Evolutionary conservation across 2,888 invertebrate species (phyloP).

Genomic region (Leucophenga maculata): DNA sequence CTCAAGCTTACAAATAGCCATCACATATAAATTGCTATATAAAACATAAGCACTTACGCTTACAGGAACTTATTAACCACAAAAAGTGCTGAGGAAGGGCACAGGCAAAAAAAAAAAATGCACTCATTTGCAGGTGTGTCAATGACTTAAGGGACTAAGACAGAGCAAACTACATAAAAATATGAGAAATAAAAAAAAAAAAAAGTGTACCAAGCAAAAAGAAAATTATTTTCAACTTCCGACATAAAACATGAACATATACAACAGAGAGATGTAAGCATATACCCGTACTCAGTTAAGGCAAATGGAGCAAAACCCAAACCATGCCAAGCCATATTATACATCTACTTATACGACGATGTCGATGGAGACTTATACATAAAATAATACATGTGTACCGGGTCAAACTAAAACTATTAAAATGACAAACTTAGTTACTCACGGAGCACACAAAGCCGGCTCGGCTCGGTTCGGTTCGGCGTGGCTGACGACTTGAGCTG

Average conservation of each 20-base stretch:
- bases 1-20: too few relatives aligned
- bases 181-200: slow-evolving; percentile 63
- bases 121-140: slow-evolving; percentile 52
- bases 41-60: too few relatives aligned
- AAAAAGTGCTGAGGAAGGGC: background rate
- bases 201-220: slow-evolving; percentile 44
- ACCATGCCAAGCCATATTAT: slow-evolving; percentile 29
- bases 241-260: slow-evolving; percentile 57
- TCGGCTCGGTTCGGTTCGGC: background rate
- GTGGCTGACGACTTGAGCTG: slow-evolving; percentile 37
- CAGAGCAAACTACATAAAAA: slow-evolving; percentile 34
- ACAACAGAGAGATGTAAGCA: slow-evolving; percentile 8
- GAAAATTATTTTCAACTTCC: slow-evolving; percentile 59
- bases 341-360: slow-evolving; percentile 15
- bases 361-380: background rate
- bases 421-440: slow-evolving; percentile 41
- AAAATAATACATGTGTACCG: slow-evolving; percentile 19
- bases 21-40: too few relatives aligned
- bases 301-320: too few relatives aligned
- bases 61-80: background rate
- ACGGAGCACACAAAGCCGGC: slow-evolving; percentile 11
- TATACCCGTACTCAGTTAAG: background rate
- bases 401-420: slow-evolving; percentile 64
- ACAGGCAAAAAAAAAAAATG: background rate
- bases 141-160: slow-evolving; percentile 57